A percentile compares a stretch with the other conserved stretches of the same genome.
These are phyloP conservation scores for Lissocephala sabroskyi DNA, from an alignment of 2,888 invertebrate species.

Conservation along the genomic window DNA sequence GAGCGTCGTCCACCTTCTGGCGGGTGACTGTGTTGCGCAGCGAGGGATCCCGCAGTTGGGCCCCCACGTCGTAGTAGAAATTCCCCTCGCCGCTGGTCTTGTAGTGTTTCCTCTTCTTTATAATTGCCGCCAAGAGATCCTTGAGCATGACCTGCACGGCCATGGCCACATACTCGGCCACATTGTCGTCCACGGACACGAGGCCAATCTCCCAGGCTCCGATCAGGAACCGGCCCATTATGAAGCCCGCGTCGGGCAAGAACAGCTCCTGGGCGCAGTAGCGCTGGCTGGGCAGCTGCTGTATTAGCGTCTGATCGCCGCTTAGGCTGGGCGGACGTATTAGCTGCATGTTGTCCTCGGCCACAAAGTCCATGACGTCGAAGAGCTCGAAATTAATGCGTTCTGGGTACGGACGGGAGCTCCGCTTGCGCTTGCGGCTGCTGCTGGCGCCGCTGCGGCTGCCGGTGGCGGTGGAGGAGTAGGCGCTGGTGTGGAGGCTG, in stretches of 20 bases:
- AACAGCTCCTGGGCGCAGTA: constrained; percentile 83
- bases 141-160: constrained; percentile 88
- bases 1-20: constrained; percentile 77
- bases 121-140: constrained; percentile 84
- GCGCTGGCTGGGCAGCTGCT: constrained; percentile 71
- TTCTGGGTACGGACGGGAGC: constrained; percentile 74
- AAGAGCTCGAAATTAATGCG: constrained; percentile 77
- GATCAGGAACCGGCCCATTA: constrained; percentile 86
- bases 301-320: constrained; percentile 56
- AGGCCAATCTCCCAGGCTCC: constrained; percentile 92
- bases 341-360: constrained; percentile 72
- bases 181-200: constrained; percentile 87
- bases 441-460: constrained; percentile 32
- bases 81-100: constrained; percentile 79
- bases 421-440: constrained; percentile 74
- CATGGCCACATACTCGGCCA: constrained; percentile 86
- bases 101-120: constrained; percentile 87
- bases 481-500: constrained; percentile 15
- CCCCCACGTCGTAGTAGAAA: constrained; percentile 86
- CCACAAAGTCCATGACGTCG: constrained; percentile 77
- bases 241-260: constrained; percentile 87
- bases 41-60: constrained; percentile 86
- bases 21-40: constrained; percentile 81
- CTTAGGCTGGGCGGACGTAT: constrained; percentile 50
- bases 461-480: not conserved